phyloP scores from a whole-genome alignment of 2,888 invertebrate genomes.

The Cataglyphis albicans region DNA sequence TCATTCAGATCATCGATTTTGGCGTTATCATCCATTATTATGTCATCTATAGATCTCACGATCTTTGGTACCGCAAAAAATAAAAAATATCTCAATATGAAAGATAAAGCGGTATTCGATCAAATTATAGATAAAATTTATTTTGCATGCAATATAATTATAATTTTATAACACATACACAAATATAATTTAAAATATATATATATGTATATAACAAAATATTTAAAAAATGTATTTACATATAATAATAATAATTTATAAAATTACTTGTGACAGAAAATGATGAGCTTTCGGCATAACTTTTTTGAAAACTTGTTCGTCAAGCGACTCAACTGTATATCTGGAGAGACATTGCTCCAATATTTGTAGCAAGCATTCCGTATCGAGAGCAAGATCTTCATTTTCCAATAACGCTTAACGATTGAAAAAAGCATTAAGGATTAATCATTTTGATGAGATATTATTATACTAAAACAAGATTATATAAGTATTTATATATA shows the following conservation, averaged over 20 bases:
- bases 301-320: constrained; percentile 71
- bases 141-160: neutral
- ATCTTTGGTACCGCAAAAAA: constrained; percentile 57
- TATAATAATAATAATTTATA: neutral
- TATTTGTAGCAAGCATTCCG: constrained; percentile 10
- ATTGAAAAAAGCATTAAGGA: constrained; percentile 58
- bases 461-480: neutral
- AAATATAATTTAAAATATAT: neutral
- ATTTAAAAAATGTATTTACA: neutral
- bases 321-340: constrained; percentile 57
- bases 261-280: constrained; percentile 71
- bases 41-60: constrained; percentile 62
- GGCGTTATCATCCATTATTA: constrained; percentile 9
- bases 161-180: neutral
- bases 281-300: constrained; percentile 62
- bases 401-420: constrained; percentile 66
- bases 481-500: neutral
- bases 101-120: constrained; percentile 2
- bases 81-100: neutral
- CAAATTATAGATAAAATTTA: constrained; percentile 23
- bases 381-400: constrained; percentile 27
- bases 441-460: constrained; percentile 14
- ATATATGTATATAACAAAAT: too few relatives aligned
- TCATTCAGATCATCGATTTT: constrained; percentile 43
- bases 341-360: constrained; percentile 55